Evolutionary conservation across 2,113 vertebrate genomes (phyloP).

Genomic region (Abramis brama): DNA sequence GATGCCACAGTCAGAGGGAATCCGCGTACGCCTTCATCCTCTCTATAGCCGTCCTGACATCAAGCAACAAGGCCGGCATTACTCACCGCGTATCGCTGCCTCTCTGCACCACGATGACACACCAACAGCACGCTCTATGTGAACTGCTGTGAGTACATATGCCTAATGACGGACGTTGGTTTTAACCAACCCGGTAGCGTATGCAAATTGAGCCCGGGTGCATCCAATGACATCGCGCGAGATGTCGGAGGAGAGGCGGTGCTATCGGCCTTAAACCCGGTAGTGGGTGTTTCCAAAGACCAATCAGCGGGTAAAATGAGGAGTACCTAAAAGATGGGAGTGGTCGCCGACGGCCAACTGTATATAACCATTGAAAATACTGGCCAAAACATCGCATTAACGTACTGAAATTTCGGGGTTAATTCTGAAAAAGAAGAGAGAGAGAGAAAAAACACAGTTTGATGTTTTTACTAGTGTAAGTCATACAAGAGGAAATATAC

Average conservation of each 20-base stretch:
- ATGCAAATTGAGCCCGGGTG: constrained; percentile 4
- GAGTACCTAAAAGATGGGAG: constrained; percentile 33
- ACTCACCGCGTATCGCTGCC: constrained; percentile 46
- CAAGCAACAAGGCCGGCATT: constrained; percentile 49
- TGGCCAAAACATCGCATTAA: constrained; percentile 4
- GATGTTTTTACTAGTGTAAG: not conserved
- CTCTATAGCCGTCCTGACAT: constrained; percentile 41
- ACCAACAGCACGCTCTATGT: constrained; percentile 50
- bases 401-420: not conserved
- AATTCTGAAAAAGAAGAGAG: not conserved
- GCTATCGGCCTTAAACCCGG: constrained; percentile 9
- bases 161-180: constrained; percentile 36
- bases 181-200: constrained; percentile 29
- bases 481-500: not conserved
- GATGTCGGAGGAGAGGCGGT: constrained; percentile 31
- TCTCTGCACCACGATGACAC: constrained; percentile 52
- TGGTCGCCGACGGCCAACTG: constrained; percentile 31
- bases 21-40: constrained; percentile 54
- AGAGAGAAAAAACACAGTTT: not conserved
- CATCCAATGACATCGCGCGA: constrained; percentile 43
- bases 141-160: constrained; percentile 47
- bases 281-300: constrained; percentile 39
- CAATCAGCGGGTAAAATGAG: constrained; percentile 25
- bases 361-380: not conserved
- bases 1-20: constrained; percentile 53